A percentile compares a stretch with the other conserved stretches of the same genome.
Conservation (phyloP, 1,140 invertebrate genomes). For the Drusus annulatus region DNA sequence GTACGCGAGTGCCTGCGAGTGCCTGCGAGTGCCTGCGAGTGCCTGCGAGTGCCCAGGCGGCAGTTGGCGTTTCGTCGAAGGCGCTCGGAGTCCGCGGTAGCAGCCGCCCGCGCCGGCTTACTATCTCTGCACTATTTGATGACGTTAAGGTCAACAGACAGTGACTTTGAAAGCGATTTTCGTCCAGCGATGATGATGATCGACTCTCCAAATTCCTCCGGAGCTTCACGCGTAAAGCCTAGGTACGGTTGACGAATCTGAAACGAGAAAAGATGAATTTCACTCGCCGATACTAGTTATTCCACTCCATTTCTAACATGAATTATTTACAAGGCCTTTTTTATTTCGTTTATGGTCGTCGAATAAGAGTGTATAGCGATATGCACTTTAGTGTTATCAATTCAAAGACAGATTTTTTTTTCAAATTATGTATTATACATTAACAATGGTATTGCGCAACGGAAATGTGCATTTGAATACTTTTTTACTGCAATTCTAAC, state of each 20-base stretch:
- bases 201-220: conserved; percentile 31
- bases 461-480: not conserved
- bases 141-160: conserved; percentile 25
- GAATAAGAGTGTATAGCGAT: not conserved
- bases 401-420: not conserved
- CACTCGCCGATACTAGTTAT: conserved; percentile 2
- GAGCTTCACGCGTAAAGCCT: conserved; percentile 2
- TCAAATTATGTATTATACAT: no score
- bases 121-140: conserved; percentile 20
- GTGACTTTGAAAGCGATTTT: conserved; percentile 40
- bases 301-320: conserved; percentile 28
- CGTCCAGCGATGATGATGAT: not conserved
- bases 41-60: no score
- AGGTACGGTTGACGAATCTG: conserved; percentile 27
- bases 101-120: conserved; percentile 1
- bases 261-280: conserved; percentile 27
- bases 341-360: not conserved
- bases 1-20: no score
- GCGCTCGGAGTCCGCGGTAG: not conserved
- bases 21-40: no score
- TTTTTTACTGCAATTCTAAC: not conserved
- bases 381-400: not conserved
- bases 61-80: not conserved
- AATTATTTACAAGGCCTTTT: conserved; percentile 29
- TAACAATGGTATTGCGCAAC: not conserved